Evolutionary conservation across 2,888 invertebrate genomes (phyloP).

Genomic region (Rhyacophila evoluta): DNA sequence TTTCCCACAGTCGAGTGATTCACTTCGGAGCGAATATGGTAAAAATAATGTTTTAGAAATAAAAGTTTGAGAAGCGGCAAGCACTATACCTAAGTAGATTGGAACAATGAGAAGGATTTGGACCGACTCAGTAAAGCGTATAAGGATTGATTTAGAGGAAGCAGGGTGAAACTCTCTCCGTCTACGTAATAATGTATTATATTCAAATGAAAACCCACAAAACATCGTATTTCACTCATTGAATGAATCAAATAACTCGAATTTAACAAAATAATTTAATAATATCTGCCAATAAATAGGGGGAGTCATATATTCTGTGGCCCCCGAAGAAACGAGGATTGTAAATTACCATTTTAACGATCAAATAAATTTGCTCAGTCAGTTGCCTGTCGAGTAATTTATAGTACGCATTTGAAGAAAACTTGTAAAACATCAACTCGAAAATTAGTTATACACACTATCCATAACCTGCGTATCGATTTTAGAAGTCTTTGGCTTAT

Average conservation of each 20-base stretch:
- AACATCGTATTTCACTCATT: conserved; percentile 12
- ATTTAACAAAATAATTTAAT: not conserved
- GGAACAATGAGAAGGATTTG: not conserved
- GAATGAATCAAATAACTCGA: not conserved
- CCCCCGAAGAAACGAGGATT: not conserved
- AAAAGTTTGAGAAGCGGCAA: not conserved
- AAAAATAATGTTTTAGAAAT: too few species aligned
- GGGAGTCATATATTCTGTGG: not conserved
- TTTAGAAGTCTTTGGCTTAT: too few species aligned
- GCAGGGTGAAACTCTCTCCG: not conserved
- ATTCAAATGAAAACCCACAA: conserved; percentile 10
- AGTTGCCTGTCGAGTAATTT: too few species aligned
- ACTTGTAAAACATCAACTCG: too few species aligned
- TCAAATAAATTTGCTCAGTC: too few species aligned
- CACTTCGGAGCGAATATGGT: too few species aligned
- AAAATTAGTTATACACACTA: too few species aligned
- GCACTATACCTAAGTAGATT: not conserved
- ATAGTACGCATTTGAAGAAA: too few species aligned
- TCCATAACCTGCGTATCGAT: too few species aligned
- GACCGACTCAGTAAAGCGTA: not conserved
- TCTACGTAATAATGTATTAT: not conserved
- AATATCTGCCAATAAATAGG: not conserved
- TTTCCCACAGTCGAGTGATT: too few species aligned
- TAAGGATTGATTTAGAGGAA: conserved; percentile 1
- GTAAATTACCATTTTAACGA: too few species aligned